Evolutionary conservation across 53 echinoderm and acorn worm genomes (phyloP), one percentile per base, ranked within the genome.

Genomic region (Crossaster papposus): DNA sequence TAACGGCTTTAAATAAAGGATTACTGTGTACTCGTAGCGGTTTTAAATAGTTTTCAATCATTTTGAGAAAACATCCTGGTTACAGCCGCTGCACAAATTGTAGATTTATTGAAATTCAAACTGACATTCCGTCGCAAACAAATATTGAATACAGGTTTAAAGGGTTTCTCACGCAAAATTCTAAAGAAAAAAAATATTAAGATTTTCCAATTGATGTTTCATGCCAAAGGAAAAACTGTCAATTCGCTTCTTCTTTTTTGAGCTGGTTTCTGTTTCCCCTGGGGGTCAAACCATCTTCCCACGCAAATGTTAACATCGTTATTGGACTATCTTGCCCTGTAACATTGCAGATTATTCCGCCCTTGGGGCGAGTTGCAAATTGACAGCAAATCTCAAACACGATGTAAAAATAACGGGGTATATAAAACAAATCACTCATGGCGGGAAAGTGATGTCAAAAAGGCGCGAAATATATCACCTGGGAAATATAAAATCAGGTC

Each of bases 391-490:
- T 68, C 68, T 26, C 2, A 12, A 28, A 68, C 68, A 68, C 28
- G 68, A 24, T 68, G 11, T 3, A 62, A 20, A 62, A 68, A 68
- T 24, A 52, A 23, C n/a, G 79, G 36, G 14, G 51, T 4, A 58
- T 15, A 58, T 8, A 20, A 55, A 58, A n/a, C 51, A 51, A 24
- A 79, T 51, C 6, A 23, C 24, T 23, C 51, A 79, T 12, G 77
- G 38, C 23, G 77, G 38, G 17, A 77, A n/a, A 77, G 77, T 14
- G 34, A 77, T 33, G 15, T 18, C 32, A 38, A 77, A 38, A 77
- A 77, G 28, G 77, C 36, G 38, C 77, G 36, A 77, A 77, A 77
- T 15, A 51, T 23, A 74, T 51, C 55, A 32, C 55, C 30, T 54
- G 80, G 62, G 80, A 30, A 58, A 80, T 80, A 11, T 32, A 18